phyloP scores from a whole-genome alignment of 2,113 vertebrate genomes.

The Petroica traversi region DNA sequence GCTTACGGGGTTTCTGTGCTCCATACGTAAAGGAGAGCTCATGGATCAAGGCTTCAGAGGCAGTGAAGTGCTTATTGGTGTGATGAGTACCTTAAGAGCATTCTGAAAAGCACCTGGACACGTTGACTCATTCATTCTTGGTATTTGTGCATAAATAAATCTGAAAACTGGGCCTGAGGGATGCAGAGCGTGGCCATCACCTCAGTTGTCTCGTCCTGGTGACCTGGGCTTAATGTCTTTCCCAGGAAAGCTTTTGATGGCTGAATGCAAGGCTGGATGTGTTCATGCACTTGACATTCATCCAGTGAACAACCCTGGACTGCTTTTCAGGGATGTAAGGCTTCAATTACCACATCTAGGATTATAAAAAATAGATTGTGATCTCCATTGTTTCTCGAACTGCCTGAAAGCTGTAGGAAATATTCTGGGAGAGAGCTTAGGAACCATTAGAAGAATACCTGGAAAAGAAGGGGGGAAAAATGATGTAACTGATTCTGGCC shows the following conservation, averaged over 20 bases:
- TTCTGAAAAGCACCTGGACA: not conserved
- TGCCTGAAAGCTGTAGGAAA: not conserved
- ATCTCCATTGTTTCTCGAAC: not conserved
- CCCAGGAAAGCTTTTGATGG: not conserved
- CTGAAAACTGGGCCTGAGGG: not conserved
- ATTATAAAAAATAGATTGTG: not conserved
- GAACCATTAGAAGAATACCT: not conserved
- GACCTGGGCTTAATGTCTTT: not conserved
- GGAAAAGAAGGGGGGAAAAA: not conserved
- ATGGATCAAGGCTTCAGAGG: not conserved
- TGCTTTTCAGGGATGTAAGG: not conserved
- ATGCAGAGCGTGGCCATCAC: not conserved
- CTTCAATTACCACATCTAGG: not conserved
- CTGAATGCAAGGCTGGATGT: not conserved
- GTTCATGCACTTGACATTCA: not conserved
- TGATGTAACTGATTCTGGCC: not conserved
- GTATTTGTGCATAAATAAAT: not conserved
- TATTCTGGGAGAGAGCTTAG: not conserved
- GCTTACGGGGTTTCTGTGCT: not conserved
- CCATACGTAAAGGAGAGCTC: not conserved
- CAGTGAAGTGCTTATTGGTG: not conserved
- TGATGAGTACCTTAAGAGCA: not conserved
- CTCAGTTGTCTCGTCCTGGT: not conserved
- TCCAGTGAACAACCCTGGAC: not conserved
- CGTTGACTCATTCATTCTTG: not conserved